Base-by-base conservation (phyloP, 2,797 vertebrate species). In the Helostoma temminkii region DNA sequence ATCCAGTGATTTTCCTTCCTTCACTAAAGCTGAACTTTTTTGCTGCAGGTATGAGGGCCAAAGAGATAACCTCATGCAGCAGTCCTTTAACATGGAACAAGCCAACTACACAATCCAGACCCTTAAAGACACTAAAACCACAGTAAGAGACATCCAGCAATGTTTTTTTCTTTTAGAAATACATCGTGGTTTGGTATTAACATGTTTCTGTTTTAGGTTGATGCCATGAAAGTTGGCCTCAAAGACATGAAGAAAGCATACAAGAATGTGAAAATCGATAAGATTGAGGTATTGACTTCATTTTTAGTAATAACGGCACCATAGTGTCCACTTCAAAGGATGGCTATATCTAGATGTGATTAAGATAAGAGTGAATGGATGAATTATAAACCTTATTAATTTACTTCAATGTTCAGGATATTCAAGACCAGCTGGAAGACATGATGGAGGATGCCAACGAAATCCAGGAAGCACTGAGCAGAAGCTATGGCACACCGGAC, bases 221-320 rank as follows among this genome's bases (percentile, higher is more conserved):
- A 99, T 60, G 98, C 98, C 81, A 99, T 99, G 98, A 97, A 98
- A 89, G 48, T 94, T 16, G 98, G 98, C 42, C 96, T 97, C 54
- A 99, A 99, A 90, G 98, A 99, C 91, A 99, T 99, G 98, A 99
- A 99, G 90, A 97, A 96, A 80, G 98, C 98, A 1, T 99, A 99
- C 87, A 99, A 98, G 85, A 86, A 97, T 55, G 95, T 99, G 39
- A 97, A 98, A 81, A 96, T 99, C 6, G 96, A 99, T 89, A 93
- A 99, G 74, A 99, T 99, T 67, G 98, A 99, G 95, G 98, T 99
- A 77, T 74, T 22, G 14, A 2, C 36, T 19, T 50, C 3, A 16
- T 52, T 26, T 6, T 50, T 12, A 30, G 9, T 30, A 30, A n/a
- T 39, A 5, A 25, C 15, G 9, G 11, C 1, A 1, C 9, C 12